A percentile compares a stretch with the other conserved stretches of the same genome.
phyloP scores from a whole-genome alignment of 1,140 invertebrate genomes.

The Pollicipes pollicipes region DNA sequence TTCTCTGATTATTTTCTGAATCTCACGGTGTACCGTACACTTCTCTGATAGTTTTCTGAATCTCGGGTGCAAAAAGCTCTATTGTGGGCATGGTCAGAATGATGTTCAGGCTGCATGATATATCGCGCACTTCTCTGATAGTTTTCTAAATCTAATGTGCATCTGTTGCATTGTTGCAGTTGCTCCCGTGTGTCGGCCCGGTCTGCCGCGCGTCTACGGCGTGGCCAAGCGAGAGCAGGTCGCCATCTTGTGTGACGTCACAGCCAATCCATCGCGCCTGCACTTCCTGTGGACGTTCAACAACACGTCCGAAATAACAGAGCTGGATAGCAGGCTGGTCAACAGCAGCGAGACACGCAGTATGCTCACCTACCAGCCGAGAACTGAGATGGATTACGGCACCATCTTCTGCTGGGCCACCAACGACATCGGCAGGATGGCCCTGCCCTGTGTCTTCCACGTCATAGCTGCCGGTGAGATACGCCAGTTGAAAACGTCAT shows the following conservation, averaged over 20 bases:
- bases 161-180: no score
- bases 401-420: constrained; percentile 62
- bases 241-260: constrained; percentile 20
- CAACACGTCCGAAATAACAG: constrained; percentile 60
- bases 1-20: no score
- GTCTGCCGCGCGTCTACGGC: background rate
- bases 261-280: constrained; percentile 55
- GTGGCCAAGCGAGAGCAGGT: background rate
- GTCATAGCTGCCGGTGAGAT: constrained; percentile 42
- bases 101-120: no score
- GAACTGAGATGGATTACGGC: constrained; percentile 18
- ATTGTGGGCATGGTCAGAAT: no score
- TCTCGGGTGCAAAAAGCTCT: no score
- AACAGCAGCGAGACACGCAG: background rate
- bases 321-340: constrained; percentile 38
- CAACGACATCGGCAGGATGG: constrained; percentile 45
- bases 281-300: constrained; percentile 77
- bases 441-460: constrained; percentile 44
- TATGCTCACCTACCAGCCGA: constrained; percentile 12
- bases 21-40: no score
- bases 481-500: no score
- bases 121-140: no score
- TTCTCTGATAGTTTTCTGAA: no score
- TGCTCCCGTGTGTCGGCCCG: background rate
- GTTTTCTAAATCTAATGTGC: no score